phyloP scores from a whole-genome alignment of 2,113 vertebrate species.

The Castor canadensis region DNA sequence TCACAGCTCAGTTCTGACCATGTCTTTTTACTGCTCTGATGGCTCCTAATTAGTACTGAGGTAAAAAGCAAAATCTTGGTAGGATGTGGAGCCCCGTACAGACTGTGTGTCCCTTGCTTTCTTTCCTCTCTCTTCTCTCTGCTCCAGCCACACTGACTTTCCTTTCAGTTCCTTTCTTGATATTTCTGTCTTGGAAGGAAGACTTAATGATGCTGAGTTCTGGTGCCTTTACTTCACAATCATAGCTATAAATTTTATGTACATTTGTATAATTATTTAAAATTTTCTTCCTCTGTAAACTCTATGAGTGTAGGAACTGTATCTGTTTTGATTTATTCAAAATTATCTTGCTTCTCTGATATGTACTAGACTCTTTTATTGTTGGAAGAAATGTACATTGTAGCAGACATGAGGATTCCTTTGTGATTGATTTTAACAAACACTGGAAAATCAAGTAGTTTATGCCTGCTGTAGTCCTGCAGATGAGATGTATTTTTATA shows the following conservation, averaged over 20 bases:
- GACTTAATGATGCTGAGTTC: not conserved
- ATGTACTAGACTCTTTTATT: not conserved
- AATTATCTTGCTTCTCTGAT: not conserved
- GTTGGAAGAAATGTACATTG: not conserved
- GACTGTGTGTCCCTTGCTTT: not conserved
- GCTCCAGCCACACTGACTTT: not conserved
- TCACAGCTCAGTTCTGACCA: not conserved
- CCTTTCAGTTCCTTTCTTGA: not conserved
- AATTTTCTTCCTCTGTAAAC: not conserved
- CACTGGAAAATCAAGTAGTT: conserved; percentile 14
- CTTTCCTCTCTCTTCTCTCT: not conserved
- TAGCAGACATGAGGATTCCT: not conserved
- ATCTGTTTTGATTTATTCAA: not conserved
- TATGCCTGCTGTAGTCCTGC: not conserved
- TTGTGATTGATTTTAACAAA: conserved; percentile 26
- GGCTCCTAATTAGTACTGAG: not conserved
- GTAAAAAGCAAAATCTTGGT: not conserved
- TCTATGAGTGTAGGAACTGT: not conserved
- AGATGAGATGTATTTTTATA: not conserved
- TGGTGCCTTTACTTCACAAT: not conserved
- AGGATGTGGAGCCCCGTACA: not conserved
- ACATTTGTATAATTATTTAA: not conserved
- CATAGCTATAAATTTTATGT: not conserved
- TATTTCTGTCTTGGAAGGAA: not conserved
- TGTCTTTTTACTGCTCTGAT: not conserved